Base-by-base conservation (phyloP, 1,140 invertebrate genomes). In the Eumaeus atala region DNA sequence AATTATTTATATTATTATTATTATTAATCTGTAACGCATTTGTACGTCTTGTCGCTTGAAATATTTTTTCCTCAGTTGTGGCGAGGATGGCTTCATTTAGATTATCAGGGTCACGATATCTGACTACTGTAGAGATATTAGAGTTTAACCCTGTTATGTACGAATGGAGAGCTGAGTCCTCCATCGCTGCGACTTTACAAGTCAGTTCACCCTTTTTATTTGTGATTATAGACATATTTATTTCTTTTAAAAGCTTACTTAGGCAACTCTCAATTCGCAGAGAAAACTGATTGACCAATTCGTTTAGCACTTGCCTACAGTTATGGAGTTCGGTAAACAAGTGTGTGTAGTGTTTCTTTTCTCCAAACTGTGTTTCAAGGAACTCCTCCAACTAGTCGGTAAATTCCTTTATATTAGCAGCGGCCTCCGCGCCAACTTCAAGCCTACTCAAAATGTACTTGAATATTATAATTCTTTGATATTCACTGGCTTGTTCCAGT, bases 181-280 rank as follows among this genome's bases (percentile, higher is more conserved):
- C 17, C 56, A 62, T 56, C 0, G 61, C 47, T 0, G 61, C 61
- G 12, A 59, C 53, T 11, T 57, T 54, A 12, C 54, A 51, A 7
- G 58, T 36, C 28, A 64, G 36, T 54, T 63, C 54, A 6, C 3
- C 48, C 34, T 54, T 59, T 28, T 49, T 50, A 16, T 48, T 59
- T 12, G 47, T 56, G 0, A 54, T 51, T 9, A 54, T 57, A 11
- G 54, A 62, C n/a, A 62, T 62, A 52, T 56, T 59, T 5, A 63
- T 59, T 58, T 64, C 61, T 0, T 37, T 28, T 3, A 28, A 6
- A 6, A 64, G 17, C 58, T 64, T 61, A 9, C 38, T 28, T 0
- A 58, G 35, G 28, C 48, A 58, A 11, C 48, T n/a, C 48, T 64
- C 55, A 0, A 64, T 51, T 42, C 33, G n/a, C 10, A 60, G 14